phyloP scores from a whole-genome alignment of 2,797 vertebrate species.

The Megaceryle alcyon region DNA sequence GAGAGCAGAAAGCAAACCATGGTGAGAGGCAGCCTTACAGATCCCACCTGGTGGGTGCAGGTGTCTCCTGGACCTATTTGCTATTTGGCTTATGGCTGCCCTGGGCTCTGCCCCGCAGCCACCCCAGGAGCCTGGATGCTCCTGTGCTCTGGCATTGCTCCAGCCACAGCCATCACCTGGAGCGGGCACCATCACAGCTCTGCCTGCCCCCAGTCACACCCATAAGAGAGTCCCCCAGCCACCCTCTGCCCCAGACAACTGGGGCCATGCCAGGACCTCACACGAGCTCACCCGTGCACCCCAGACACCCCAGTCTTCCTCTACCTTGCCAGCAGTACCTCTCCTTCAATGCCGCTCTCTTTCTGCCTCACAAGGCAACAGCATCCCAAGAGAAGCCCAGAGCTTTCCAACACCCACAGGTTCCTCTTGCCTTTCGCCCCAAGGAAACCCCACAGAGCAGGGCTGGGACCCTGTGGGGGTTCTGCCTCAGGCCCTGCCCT shows the following conservation, averaged over 20 bases:
- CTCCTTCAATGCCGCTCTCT: neutral
- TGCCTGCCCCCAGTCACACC: neutral
- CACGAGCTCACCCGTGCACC: neutral
- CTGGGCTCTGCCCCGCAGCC: neutral
- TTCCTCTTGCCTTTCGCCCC: neutral
- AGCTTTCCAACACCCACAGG: neutral
- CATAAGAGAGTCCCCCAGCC: rapidly evolving
- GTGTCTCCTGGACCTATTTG: neutral
- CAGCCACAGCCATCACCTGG: neutral
- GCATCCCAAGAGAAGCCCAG: neutral
- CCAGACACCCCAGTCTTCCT: rapidly evolving
- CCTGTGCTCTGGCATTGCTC: neutral
- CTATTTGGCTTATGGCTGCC: neutral
- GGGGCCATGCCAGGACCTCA: neutral
- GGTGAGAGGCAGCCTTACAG: neutral
- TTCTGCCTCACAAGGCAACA: neutral
- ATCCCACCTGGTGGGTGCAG: neutral
- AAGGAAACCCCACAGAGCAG: neutral
- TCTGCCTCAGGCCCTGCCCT: neutral
- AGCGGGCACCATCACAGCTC: neutral
- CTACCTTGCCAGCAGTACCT: neutral
- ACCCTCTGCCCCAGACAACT: too few species aligned
- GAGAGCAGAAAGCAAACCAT: neutral
- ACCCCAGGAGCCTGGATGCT: neutral
- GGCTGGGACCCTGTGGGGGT: rapidly evolving